Conservation (phyloP, 2,888 invertebrate genomes). For the Megalurothrips usitatus region DNA sequence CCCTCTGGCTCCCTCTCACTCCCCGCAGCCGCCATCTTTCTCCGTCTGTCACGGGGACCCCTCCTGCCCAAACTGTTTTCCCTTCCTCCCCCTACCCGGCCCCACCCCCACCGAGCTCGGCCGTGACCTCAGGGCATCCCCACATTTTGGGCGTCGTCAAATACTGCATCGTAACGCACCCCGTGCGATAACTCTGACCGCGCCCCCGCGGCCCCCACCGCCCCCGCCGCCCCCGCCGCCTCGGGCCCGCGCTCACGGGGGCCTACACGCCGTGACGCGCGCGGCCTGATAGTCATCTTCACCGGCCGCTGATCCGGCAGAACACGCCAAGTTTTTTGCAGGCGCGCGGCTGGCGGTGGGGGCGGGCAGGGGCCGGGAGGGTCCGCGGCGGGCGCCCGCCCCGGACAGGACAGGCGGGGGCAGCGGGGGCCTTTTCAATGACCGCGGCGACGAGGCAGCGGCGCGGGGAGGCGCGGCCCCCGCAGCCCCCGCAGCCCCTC, state of each 20-base stretch:
- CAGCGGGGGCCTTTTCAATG: too few relatives aligned
- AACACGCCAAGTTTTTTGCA: too few relatives aligned
- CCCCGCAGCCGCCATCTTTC: too few relatives aligned
- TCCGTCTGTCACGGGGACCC: too few relatives aligned
- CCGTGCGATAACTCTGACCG: not conserved
- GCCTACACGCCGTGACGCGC: not conserved
- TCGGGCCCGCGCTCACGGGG: too few relatives aligned
- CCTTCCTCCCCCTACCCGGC: not conserved
- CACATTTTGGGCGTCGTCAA: not conserved
- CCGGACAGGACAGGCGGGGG: too few relatives aligned
- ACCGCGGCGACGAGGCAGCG: too few relatives aligned
- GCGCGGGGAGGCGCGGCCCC: not conserved
- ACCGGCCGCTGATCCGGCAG: too few relatives aligned
- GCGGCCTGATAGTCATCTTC: too few relatives aligned
- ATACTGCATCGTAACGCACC: not conserved
- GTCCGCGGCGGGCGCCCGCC: too few relatives aligned
- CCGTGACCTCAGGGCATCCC: not conserved
- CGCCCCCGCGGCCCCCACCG: not conserved
- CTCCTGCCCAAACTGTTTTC: not conserved
- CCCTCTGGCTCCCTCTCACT: not conserved
- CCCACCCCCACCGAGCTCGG: not conserved
- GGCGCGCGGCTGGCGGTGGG: too few relatives aligned
- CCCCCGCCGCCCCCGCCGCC: not conserved
- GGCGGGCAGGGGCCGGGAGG: too few relatives aligned
- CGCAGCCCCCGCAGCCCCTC: not conserved